Conservation (phyloP, 2,888 invertebrate genomes). For the Microdon myrmicae region DNA sequence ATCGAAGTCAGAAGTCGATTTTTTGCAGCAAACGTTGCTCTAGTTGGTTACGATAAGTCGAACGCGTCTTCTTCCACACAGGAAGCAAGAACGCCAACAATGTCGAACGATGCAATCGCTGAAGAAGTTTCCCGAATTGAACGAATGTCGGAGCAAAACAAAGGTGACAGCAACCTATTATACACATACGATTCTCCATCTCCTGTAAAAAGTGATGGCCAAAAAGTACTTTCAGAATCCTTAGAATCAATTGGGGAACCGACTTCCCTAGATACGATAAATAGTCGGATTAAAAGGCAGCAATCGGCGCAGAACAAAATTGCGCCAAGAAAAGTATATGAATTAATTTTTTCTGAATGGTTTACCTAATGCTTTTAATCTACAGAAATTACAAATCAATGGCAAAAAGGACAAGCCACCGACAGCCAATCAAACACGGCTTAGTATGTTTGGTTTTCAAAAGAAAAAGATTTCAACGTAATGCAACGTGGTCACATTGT, state of each 20-base stretch:
- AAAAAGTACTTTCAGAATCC: too few relatives aligned
- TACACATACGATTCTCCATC: slow-evolving; percentile 49
- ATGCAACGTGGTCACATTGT: too few relatives aligned
- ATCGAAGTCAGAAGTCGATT: slow-evolving; percentile 72
- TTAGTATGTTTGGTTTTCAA: slow-evolving; percentile 76
- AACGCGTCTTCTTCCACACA: slow-evolving; percentile 21
- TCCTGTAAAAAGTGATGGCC: slow-evolving; percentile 37
- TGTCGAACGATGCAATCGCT: slow-evolving; percentile 37
- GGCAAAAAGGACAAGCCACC: slow-evolving; percentile 3
- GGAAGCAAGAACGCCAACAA: slow-evolving; percentile 5
- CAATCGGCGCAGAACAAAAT: slow-evolving; percentile 9
- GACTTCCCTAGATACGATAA: slow-evolving; percentile 32
- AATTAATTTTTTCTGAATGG: neutral
- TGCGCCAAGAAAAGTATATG: slow-evolving; percentile 13
- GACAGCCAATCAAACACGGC: slow-evolving; percentile 69
- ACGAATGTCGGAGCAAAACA: slow-evolving; percentile 30
- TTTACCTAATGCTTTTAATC: neutral
- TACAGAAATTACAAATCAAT: slow-evolving; percentile 13
- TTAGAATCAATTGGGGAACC: too few relatives aligned
- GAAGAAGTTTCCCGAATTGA: slow-evolving; percentile 54
- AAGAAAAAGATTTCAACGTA: slow-evolving; percentile 69
- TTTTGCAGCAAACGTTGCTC: slow-evolving; percentile 64
- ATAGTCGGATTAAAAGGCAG: too few relatives aligned
- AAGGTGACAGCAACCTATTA: slow-evolving; percentile 32
- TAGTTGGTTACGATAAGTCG: slow-evolving; percentile 9